Conservation (phyloP, 1,140 invertebrate genomes). For the Elysia chlorotica region DNA sequence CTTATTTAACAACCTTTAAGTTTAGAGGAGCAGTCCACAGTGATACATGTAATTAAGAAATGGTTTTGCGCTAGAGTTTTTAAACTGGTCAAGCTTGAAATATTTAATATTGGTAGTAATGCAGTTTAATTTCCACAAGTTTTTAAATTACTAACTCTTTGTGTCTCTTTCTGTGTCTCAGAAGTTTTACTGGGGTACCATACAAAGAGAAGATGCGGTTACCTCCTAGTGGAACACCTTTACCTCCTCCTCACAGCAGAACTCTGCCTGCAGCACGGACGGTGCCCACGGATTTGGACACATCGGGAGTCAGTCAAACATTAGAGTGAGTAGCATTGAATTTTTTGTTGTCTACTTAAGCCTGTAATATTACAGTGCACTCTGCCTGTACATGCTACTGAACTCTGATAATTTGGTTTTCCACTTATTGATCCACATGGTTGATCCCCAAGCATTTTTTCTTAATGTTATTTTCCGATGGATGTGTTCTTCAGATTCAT, state of each 20-base stretch:
- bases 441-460: too few relatives aligned
- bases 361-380: too few relatives aligned
- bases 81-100: too few relatives aligned
- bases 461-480: too few relatives aligned
- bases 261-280: conserved; percentile 37
- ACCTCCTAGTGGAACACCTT: conserved; percentile 24
- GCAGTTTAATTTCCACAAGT: too few relatives aligned
- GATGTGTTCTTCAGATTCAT: too few relatives aligned
- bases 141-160: too few relatives aligned
- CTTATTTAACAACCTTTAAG: neutral
- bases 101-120: too few relatives aligned
- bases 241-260: conserved; percentile 22
- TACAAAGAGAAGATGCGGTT: conserved; percentile 35
- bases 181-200: conserved; percentile 47
- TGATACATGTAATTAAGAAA: neutral
- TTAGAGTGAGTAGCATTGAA: conserved; percentile 34
- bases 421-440: too few relatives aligned
- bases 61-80: neutral
- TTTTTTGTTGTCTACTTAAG: too few relatives aligned
- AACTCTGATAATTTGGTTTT: too few relatives aligned
- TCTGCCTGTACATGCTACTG: too few relatives aligned
- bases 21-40: neutral
- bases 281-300: conserved; percentile 42
- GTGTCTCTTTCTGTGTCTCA: conserved; percentile 11
- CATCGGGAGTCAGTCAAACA: conserved; percentile 29